Evolutionary conservation across 2,797 vertebrate genomes (phyloP).

Genomic region (Knipowitschia caucasica): DNA sequence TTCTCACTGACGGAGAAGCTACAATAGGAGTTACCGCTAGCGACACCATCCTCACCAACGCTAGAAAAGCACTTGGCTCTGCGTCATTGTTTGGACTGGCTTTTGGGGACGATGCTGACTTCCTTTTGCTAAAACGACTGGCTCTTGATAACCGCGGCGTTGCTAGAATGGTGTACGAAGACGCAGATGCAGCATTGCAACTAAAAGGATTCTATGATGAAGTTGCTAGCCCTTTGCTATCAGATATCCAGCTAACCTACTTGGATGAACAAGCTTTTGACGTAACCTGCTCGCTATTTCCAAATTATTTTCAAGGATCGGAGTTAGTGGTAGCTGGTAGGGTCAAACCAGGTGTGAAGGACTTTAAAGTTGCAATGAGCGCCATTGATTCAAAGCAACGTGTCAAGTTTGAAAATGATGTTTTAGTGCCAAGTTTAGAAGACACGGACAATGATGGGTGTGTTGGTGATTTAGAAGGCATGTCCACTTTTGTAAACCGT

Average conservation of each 20-base stretch:
- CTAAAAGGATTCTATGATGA: conserved; percentile 84
- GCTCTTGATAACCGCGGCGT: conserved; percentile 81
- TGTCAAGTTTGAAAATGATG: conserved; percentile 70
- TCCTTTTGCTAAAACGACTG: conserved; percentile 76
- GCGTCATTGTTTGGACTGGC: conserved; percentile 82
- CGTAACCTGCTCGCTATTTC: conserved; percentile 76
- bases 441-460: conserved; percentile 62
- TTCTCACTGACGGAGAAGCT: conserved; percentile 85
- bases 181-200: conserved; percentile 79
- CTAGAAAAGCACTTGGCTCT: conserved; percentile 67
- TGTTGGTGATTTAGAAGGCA: conserved; percentile 42
- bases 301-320: conserved; percentile 84
- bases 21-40: conserved; percentile 77
- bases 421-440: conserved; percentile 39
- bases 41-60: conserved; percentile 77
- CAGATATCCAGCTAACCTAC: conserved; percentile 81
- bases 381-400: conserved; percentile 69
- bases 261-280: conserved; percentile 74
- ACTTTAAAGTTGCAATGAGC: conserved; percentile 72
- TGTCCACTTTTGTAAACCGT: conserved; percentile 74
- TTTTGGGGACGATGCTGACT: conserved; percentile 85
- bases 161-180: conserved; percentile 80
- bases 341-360: conserved; percentile 68
- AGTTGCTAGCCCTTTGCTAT: conserved; percentile 82
- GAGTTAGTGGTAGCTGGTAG: conserved; percentile 82